phyloP scores from a whole-genome alignment of 2,797 vertebrate genomes.

The Acropternis orthonyx region DNA sequence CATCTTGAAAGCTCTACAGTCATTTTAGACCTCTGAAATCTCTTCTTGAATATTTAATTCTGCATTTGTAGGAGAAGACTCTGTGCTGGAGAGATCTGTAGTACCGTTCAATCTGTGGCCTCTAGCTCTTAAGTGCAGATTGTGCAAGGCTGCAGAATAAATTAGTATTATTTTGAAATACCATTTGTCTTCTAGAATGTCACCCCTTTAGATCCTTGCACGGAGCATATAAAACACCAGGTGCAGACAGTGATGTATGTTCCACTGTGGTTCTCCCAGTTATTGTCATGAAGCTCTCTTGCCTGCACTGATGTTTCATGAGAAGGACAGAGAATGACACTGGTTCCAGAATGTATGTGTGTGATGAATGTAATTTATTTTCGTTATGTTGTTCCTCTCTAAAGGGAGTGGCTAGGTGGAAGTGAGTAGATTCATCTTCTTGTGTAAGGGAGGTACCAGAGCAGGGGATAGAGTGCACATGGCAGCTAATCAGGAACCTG shows the following conservation, averaged over 20 bases:
- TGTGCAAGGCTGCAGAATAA: slow-evolving; percentile 26
- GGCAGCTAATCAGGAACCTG: not conserved
- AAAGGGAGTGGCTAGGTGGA: not conserved
- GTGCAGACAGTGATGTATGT: slow-evolving; percentile 21
- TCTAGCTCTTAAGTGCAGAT: slow-evolving; percentile 22
- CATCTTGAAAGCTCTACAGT: slow-evolving; percentile 56
- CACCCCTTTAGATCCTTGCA: not conserved
- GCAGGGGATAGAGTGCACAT: not conserved
- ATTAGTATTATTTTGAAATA: slow-evolving; percentile 47
- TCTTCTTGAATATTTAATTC: slow-evolving; percentile 62
- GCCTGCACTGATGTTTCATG: not conserved
- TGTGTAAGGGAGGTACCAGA: not conserved
- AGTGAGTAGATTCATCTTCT: not conserved
- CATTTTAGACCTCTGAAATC: slow-evolving; percentile 57
- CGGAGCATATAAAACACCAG: not conserved
- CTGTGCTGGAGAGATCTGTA: slow-evolving; percentile 33
- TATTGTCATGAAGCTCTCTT: not conserved
- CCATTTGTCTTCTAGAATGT: slow-evolving; percentile 43
- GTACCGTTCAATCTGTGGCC: slow-evolving; percentile 27
- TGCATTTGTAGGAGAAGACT: slow-evolving; percentile 35
- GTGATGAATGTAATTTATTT: slow-evolving; percentile 23
- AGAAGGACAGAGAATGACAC: not conserved
- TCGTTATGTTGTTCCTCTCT: not conserved
- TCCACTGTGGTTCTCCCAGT: not conserved
- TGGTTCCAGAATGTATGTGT: not conserved